A percentile compares a stretch with the other conserved stretches of the same genome.
These are phyloP conservation scores for Fabriciana adippe DNA, from an alignment of 2,888 invertebrate genomes.

Conservation along the genomic window DNA sequence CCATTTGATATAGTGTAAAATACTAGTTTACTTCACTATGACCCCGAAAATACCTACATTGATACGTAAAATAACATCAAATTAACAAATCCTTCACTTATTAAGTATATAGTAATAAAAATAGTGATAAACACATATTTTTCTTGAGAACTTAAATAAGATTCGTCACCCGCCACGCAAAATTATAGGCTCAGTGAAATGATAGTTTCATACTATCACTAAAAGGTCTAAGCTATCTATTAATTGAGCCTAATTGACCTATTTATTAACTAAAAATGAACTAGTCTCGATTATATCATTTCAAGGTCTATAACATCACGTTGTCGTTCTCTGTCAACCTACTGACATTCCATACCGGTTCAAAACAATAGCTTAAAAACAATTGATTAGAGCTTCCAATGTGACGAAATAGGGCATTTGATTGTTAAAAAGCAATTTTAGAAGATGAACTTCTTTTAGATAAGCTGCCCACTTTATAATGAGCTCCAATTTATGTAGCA, in stretches of 20 bases:
- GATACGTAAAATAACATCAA: too few relatives aligned
- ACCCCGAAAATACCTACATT: too few relatives aligned
- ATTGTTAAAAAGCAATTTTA: neutral
- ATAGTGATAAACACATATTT: too few relatives aligned
- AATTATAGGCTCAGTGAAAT: neutral
- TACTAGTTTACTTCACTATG: too few relatives aligned
- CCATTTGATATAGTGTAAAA: too few relatives aligned
- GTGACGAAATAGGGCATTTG: constrained; percentile 6
- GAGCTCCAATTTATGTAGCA: too few relatives aligned
- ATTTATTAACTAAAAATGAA: neutral
- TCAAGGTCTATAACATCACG: constrained; percentile 44
- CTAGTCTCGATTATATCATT: constrained; percentile 8
- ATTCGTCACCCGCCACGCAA: neutral
- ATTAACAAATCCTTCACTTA: too few relatives aligned
- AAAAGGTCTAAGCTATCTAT: neutral
- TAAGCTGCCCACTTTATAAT: too few relatives aligned
- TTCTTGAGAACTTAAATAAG: neutral
- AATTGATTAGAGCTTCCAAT: constrained; percentile 25
- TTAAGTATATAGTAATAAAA: too few relatives aligned
- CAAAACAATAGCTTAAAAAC: constrained; percentile 39
- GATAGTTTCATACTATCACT: neutral
- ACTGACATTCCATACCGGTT: constrained; percentile 45
- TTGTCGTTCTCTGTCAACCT: constrained; percentile 41
- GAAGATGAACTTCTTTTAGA: too few relatives aligned
- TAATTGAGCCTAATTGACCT: constrained; percentile 6